Conservation (phyloP, 2,797 vertebrate species). For the Mormyrops attenuatus region DNA sequence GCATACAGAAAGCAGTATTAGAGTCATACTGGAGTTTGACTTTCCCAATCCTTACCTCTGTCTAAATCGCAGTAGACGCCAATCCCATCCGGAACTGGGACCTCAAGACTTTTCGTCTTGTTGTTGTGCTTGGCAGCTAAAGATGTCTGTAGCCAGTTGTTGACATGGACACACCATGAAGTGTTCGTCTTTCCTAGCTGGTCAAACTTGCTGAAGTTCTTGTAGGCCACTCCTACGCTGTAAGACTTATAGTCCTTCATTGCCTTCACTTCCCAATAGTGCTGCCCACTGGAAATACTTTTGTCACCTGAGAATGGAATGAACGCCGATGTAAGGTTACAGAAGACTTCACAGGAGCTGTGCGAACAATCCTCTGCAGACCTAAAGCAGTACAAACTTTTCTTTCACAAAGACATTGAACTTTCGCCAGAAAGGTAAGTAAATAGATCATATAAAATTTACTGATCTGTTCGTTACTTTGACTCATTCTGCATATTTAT, state of each 20-base stretch:
- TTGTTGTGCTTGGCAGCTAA: conserved; percentile 91
- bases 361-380: neutral
- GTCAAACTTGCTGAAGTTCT: conserved; percentile 82
- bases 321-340: neutral
- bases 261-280: conserved; percentile 89
- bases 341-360: neutral
- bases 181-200: conserved; percentile 85
- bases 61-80: conserved; percentile 89
- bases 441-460: neutral
- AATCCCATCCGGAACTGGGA: conserved; percentile 71
- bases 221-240: conserved; percentile 79
- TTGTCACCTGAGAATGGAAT: conserved; percentile 67
- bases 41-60: conserved; percentile 60
- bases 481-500: neutral
- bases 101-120: conserved; percentile 76
- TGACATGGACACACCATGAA: conserved; percentile 85
- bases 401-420: neutral
- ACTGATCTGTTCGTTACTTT: neutral
- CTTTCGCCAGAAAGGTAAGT: neutral
- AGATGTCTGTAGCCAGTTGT: conserved; percentile 86
- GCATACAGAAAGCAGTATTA: neutral
- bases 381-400: neutral
- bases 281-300: conserved; percentile 70
- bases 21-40: neutral
- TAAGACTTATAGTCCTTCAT: conserved; percentile 86